Percentiles rank a stretch among this genome's conserved stretches.
phyloP scores from a whole-genome alignment of 2,113 vertebrate species.

The Aleadryas rufinucha region DNA sequence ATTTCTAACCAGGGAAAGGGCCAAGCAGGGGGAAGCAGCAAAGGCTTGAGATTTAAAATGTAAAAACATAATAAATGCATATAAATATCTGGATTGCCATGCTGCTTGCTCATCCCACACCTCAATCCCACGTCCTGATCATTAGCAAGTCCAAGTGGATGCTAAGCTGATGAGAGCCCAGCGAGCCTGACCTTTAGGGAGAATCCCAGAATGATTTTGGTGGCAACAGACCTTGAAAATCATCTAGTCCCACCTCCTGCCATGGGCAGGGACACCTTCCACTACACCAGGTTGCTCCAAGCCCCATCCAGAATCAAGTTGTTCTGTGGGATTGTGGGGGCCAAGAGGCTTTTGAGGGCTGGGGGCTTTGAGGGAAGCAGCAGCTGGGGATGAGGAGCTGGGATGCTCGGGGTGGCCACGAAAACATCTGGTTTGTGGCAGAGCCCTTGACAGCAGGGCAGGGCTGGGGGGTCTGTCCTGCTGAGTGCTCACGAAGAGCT shows the following conservation, averaged over 20 bases:
- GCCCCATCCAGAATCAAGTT: not conserved
- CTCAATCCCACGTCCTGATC: not conserved
- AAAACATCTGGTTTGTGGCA: not conserved
- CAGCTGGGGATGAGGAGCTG: not conserved
- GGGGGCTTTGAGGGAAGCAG: not conserved
- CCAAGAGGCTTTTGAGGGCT: not conserved
- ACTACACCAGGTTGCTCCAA: not conserved
- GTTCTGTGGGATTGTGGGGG: accelerated
- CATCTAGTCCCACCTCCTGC: not conserved
- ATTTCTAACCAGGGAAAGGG: not conserved
- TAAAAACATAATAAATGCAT: not conserved
- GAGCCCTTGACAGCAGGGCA: not conserved
- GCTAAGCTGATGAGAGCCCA: not conserved
- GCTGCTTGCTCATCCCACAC: not conserved
- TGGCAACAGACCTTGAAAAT: not conserved
- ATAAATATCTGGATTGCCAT: not conserved
- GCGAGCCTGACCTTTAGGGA: not conserved
- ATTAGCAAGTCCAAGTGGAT: not conserved
- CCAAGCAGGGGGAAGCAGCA: not conserved
- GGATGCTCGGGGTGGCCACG: accelerated
- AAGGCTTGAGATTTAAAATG: not conserved
- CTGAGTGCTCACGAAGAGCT: not conserved
- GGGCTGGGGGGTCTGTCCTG: not conserved
- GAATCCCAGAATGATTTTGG: not conserved
- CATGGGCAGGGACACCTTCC: not conserved